Evolutionary conservation across 2,797 vertebrate genomes (phyloP).

Genomic region (Paratrypauchen microcephalus): DNA sequence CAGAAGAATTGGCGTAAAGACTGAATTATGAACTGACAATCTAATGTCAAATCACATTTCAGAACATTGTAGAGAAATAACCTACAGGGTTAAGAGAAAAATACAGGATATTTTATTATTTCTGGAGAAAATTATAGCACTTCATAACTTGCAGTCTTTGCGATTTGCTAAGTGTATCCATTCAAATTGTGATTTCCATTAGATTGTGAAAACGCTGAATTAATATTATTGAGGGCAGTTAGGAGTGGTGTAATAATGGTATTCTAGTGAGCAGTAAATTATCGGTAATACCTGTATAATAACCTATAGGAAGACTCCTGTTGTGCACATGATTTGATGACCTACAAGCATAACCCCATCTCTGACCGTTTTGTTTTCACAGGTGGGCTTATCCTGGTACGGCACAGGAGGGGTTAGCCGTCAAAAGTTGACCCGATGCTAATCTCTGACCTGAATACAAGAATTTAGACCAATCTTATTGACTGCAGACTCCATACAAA

Average conservation of each 20-base stretch:
- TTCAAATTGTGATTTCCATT: no score
- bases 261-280: not conserved
- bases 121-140: no score
- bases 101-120: no score
- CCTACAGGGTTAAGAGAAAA: no score
- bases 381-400: conserved; percentile 27
- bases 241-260: not conserved
- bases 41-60: no score
- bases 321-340: conserved; percentile 20
- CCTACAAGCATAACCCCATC: conserved; percentile 25
- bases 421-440: conserved; percentile 36
- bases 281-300: not conserved
- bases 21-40: no score
- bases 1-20: no score
- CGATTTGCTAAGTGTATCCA: no score
- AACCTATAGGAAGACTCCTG: not conserved
- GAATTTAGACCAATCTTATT: conserved; percentile 49
- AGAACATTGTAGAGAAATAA: no score
- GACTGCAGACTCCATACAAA: conserved; percentile 20
- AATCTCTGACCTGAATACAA: conserved; percentile 60
- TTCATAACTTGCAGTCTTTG: no score
- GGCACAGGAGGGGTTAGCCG: conserved; percentile 21
- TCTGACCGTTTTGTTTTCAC: conserved; percentile 33
- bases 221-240: not conserved
- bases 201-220: not conserved